Percentiles rank a stretch among this genome's conserved stretches.
Evolutionary conservation across 2,888 invertebrate species (phyloP).

Genomic region (Chrysina gloriosa): DNA sequence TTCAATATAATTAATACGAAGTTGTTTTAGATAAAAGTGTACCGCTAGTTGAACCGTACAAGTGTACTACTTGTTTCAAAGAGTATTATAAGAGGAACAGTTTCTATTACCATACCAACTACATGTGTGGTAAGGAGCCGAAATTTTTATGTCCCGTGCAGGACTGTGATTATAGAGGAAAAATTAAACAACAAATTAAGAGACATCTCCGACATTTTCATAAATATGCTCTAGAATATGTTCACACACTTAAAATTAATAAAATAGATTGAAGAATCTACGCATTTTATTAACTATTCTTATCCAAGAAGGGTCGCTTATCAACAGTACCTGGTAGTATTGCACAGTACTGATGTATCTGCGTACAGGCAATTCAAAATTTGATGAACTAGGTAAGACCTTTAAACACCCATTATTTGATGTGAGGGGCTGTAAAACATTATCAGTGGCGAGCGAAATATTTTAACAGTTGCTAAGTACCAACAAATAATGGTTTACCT

Average conservation of each 20-base stretch:
- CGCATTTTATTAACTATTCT: neutral
- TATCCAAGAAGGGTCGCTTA: too few species aligned
- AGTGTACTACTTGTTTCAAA: constrained; percentile 23
- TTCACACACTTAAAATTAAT: neutral
- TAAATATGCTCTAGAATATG: constrained; percentile 12
- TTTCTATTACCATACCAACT: constrained; percentile 19
- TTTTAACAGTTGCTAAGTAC: too few species aligned
- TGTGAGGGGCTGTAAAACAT: too few species aligned
- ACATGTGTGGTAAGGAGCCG: constrained; percentile 29
- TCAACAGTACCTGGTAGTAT: neutral
- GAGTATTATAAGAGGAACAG: constrained; percentile 20
- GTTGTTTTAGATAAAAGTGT: constrained; percentile 4
- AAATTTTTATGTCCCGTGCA: constrained; percentile 22
- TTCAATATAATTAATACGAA: neutral
- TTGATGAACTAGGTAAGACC: too few species aligned
- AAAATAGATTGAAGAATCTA: neutral
- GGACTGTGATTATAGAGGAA: constrained; percentile 23
- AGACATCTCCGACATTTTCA: constrained; percentile 14
- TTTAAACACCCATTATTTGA: too few species aligned
- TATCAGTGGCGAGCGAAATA: too few species aligned
- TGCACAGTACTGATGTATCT: too few species aligned
- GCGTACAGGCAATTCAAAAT: too few species aligned
- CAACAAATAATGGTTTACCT: too few species aligned
- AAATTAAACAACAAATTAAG: constrained; percentile 34
- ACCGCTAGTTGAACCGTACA: neutral